Evolutionary conservation across 2,888 invertebrate genomes (phyloP).

Genomic region (Dynastes maya): DNA sequence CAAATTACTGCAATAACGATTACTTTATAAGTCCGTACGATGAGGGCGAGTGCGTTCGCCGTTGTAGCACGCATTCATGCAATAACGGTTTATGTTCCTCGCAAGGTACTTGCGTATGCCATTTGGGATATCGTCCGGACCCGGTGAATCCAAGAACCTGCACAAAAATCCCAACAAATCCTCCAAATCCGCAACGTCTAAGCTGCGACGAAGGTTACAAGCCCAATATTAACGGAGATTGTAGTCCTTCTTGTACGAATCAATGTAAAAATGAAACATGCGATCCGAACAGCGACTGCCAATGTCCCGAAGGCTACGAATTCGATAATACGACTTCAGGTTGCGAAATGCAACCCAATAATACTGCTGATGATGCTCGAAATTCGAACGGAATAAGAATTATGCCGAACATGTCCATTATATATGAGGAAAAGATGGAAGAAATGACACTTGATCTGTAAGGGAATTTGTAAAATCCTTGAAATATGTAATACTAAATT

Average conservation of each 20-base stretch:
- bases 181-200: no score
- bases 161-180: background rate
- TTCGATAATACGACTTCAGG: background rate
- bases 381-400: no score
- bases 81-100: background rate
- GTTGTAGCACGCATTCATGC: background rate
- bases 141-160: background rate
- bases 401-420: no score
- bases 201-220: no score
- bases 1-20: background rate
- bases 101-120: background rate
- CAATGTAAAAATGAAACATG: background rate
- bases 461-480: background rate
- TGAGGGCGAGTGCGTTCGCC: background rate
- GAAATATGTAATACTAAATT: background rate
- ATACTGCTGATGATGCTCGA: background rate
- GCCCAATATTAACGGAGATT: background rate
- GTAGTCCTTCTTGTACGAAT: background rate
- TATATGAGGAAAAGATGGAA: background rate
- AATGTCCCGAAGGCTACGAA: background rate
- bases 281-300: no score
- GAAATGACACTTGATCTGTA: background rate
- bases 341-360: background rate
- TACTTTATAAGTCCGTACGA: background rate
- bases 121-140: conserved; percentile 2